Evolutionary conservation across 2,888 invertebrate species (phyloP), one percentile per base, ranked within the genome.

Genomic region (Oithona nana): DNA sequence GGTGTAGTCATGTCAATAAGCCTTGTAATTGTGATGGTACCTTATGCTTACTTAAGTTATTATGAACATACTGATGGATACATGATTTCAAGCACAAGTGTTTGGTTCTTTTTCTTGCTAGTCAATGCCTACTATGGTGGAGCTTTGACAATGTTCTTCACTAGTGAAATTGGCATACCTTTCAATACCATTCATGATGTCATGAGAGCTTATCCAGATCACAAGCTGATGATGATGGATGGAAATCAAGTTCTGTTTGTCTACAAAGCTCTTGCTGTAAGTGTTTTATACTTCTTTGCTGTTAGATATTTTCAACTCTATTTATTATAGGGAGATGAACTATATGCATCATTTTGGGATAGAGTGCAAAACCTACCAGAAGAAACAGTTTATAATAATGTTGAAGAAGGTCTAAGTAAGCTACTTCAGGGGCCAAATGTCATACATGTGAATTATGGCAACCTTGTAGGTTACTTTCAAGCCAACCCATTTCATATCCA

Each of bases 231-330:
- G 4, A 54, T 54, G 54, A 54, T 54, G 54, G 20, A 20, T 54
- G 54, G 54, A 20, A 54, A 54, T 26, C 24, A 54, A 3, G 54
- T 54, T 1, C 54, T 24, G 3, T 54, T 54, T 26, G 24, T 24
- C 24, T 54, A 54, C 54, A 54, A 54, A 54, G 54, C 54, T 26
- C 3, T 54, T 4, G n/a, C n/a, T n/a, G n/a, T n/a, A n/a, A n/a
- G n/a, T n/a, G n/a, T n/a, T n/a, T n/a, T n/a, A n/a, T n/a, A n/a
- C n/a, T n/a, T n/a, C n/a, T n/a, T n/a, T n/a, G n/a, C n/a, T n/a
- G n/a, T n/a, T n/a, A n/a, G n/a, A n/a, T n/a, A n/a, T n/a, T n/a
- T n/a, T n/a, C n/a, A n/a, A n/a, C n/a, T n/a, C n/a, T n/a, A n/a
- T n/a, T n/a, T n/a, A n/a, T n/a, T n/a, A n/a, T 26, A 54, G 26